Conservation (phyloP, 2,797 vertebrate species). For the Tragelaphus oryx region DNA sequence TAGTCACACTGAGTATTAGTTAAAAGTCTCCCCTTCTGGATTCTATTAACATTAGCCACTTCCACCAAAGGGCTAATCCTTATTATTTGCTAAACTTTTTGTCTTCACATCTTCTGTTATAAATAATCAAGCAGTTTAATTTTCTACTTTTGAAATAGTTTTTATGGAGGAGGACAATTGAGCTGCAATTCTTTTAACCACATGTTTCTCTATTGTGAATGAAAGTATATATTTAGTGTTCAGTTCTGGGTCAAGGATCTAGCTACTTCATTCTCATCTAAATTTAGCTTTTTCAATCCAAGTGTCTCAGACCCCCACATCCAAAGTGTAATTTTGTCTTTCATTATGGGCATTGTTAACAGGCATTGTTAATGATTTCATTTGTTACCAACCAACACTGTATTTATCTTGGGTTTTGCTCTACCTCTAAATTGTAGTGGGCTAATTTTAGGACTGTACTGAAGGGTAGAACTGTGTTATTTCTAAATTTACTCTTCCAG, state of each 20-base stretch:
- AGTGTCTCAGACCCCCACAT: background rate
- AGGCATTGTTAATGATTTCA: conserved; percentile 56
- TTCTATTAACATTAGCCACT: background rate
- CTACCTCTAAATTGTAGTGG: conserved; percentile 52
- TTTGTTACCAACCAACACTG: conserved; percentile 51
- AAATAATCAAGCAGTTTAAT: conserved; percentile 32
- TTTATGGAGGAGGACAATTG: conserved; percentile 38
- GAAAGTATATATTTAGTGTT: conserved; percentile 59
- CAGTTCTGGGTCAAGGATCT: conserved; percentile 53
- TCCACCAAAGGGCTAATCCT: background rate
- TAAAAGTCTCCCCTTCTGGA: background rate
- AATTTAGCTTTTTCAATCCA: conserved; percentile 56
- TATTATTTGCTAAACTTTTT: background rate
- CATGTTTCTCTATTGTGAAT: conserved; percentile 51
- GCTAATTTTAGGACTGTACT: conserved; percentile 60
- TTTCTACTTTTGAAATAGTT: conserved; percentile 43
- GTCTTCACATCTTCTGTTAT: conserved; percentile 5
- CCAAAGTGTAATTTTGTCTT: conserved; percentile 59
- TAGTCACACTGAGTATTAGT: background rate
- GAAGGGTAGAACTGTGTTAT: conserved; percentile 55
- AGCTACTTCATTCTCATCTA: conserved; percentile 54
- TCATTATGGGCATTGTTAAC: conserved; percentile 52
- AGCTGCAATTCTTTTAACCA: conserved; percentile 38
- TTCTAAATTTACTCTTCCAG: conserved; percentile 63
- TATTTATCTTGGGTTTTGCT: conserved; percentile 69